Percentiles rank a stretch among this genome's conserved stretches.
These are phyloP conservation scores for Copsychus sechellarum DNA, from an alignment of 2,113 vertebrate species.

Conservation along the genomic window DNA sequence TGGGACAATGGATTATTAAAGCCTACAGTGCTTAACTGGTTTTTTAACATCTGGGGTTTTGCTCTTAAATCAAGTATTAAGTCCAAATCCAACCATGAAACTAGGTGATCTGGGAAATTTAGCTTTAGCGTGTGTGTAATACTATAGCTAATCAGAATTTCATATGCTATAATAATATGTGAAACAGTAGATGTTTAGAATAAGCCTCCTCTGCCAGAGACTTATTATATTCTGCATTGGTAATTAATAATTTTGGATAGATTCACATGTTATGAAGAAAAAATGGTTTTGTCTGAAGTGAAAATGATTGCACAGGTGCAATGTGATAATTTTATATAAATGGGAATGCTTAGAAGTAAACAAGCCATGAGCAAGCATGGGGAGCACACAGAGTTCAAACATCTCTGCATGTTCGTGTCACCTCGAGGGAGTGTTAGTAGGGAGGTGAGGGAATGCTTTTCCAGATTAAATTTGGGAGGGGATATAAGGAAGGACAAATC, in stretches of 20 bases:
- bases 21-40: background rate
- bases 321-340: background rate
- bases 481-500: background rate
- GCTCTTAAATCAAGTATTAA: conserved; percentile 43
- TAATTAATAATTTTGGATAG: conserved; percentile 33
- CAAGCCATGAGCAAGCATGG: background rate
- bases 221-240: background rate
- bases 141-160: conserved; percentile 56
- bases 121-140: conserved; percentile 37
- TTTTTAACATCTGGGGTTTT: conserved; percentile 31
- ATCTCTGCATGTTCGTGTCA: rapidly evolving
- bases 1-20: conserved; percentile 42
- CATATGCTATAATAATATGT: background rate
- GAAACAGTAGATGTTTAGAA: conserved; percentile 8
- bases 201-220: background rate
- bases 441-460: background rate
- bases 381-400: background rate
- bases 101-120: conserved; percentile 54
- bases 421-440: background rate
- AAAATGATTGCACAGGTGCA: background rate
- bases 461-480: background rate
- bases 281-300: background rate
- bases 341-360: background rate
- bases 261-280: background rate
- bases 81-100: conserved; percentile 50